Evolutionary conservation across 2,888 invertebrate species (phyloP).

Genomic region (Stenotaenia linearis): DNA sequence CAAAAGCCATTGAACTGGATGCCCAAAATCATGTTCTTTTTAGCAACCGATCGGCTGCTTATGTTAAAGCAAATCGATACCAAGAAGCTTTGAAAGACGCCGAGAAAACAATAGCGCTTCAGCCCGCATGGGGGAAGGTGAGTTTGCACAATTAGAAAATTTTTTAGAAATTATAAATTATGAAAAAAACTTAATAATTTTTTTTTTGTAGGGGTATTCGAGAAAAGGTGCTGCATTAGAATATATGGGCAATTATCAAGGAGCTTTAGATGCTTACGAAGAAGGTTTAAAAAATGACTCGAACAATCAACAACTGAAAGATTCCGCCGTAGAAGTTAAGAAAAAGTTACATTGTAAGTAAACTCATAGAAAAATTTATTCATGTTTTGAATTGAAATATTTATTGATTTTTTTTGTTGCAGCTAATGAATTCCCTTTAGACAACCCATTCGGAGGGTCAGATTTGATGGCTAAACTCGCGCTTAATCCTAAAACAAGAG

Average conservation of each 20-base stretch:
- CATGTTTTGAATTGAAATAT: not conserved
- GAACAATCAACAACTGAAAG: conserved; percentile 62
- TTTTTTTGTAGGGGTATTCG: conserved; percentile 60
- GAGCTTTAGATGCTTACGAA: conserved; percentile 71
- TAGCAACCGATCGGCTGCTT: conserved; percentile 87
- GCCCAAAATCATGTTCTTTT: conserved; percentile 77
- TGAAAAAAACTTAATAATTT: no score
- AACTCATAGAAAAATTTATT: not conserved
- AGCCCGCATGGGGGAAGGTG: conserved; percentile 75
- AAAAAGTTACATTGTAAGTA: not conserved
- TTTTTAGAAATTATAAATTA: not conserved
- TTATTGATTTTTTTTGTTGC: not conserved
- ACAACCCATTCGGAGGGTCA: conserved; percentile 56
- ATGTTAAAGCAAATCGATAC: conserved; percentile 72
- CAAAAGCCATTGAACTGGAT: conserved; percentile 74
- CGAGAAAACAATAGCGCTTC: conserved; percentile 69
- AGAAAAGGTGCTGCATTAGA: conserved; percentile 80
- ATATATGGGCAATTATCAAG: conserved; percentile 65
- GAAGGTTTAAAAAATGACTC: conserved; percentile 67
- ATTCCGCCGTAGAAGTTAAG: conserved; percentile 60
- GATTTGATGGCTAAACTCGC: conserved; percentile 59
- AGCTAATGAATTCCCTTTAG: conserved; percentile 40
- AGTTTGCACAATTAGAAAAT: not conserved
- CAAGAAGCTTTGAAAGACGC: conserved; percentile 74
- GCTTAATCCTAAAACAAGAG: conserved; percentile 63